Conservation (phyloP, 2,113 vertebrate species). For the Lepus timidus region DNA sequence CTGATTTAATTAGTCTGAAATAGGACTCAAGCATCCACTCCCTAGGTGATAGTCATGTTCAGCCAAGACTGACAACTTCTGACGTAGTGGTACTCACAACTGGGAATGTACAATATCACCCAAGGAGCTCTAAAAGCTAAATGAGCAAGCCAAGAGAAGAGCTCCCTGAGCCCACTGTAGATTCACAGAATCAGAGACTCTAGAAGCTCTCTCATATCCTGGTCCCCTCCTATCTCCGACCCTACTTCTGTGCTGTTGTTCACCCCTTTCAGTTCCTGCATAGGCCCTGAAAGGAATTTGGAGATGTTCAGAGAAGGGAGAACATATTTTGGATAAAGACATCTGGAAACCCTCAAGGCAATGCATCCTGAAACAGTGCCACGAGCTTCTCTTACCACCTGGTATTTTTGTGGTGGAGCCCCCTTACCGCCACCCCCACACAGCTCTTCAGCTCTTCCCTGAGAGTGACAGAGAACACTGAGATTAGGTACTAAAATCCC, state of each 20-base stretch:
- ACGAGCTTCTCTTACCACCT: neutral
- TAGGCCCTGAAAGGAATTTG: neutral
- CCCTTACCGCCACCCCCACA: neutral
- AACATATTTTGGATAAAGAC: neutral
- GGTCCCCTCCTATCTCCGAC: accelerated
- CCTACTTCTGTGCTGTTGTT: too few species aligned
- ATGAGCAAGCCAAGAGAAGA: neutral
- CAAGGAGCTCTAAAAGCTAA: neutral
- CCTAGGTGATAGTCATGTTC: neutral
- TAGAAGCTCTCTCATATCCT: neutral
- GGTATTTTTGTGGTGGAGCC: neutral
- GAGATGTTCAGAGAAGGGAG: neutral
- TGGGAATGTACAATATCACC: neutral
- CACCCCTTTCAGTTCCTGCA: accelerated
- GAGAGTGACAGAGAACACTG: neutral
- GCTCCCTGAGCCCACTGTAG: too few species aligned
- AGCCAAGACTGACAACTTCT: neutral
- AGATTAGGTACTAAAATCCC: neutral
- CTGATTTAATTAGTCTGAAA: neutral
- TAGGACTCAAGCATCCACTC: neutral
- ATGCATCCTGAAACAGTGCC: neutral
- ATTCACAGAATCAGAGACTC: neutral
- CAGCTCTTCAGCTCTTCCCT: neutral
- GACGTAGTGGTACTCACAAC: neutral
- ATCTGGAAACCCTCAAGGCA: neutral